phyloP scores from a whole-genome alignment of 2,797 vertebrate species.

The Pelobates cultripes region DNA sequence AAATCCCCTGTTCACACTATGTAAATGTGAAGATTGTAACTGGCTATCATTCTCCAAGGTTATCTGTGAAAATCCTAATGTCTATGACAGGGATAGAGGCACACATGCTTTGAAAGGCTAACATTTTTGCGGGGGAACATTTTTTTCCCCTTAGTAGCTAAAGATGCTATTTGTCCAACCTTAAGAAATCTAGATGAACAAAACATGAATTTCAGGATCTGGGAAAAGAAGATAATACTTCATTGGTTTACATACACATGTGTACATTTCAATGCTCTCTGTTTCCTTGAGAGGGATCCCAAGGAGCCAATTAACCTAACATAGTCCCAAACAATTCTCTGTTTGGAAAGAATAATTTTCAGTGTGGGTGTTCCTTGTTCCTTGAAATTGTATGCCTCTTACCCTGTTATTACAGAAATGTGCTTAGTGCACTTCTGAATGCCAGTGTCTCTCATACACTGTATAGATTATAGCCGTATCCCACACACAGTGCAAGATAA shows the following conservation, averaged over 20 bases:
- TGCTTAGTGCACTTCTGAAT: slow-evolving; percentile 71
- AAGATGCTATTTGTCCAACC: slow-evolving; percentile 75
- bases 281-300: slow-evolving; percentile 88
- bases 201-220: slow-evolving; percentile 73
- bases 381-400: slow-evolving; percentile 78
- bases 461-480: slow-evolving; percentile 72
- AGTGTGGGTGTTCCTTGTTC: slow-evolving; percentile 87
- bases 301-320: slow-evolving; percentile 90
- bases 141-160: slow-evolving; percentile 41
- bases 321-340: slow-evolving; percentile 92
- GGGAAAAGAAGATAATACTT: slow-evolving; percentile 78
- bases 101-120: slow-evolving; percentile 44
- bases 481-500: slow-evolving; percentile 80
- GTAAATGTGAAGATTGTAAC: slow-evolving; percentile 43
- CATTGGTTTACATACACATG: slow-evolving; percentile 84
- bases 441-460: slow-evolving; percentile 70
- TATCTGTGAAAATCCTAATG: slow-evolving; percentile 51
- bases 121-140: slow-evolving; percentile 45
- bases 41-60: slow-evolving; percentile 42
- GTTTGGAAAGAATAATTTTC: slow-evolving; percentile 85
- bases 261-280: slow-evolving; percentile 91
- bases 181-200: slow-evolving; percentile 77
- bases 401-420: slow-evolving; percentile 79
- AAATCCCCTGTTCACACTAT: slow-evolving; percentile 24
- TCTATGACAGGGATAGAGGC: slow-evolving; percentile 49